These are phyloP conservation scores for Lasioglossum oenotherae DNA, from an alignment of 2,888 invertebrate genomes.

Conservation along the genomic window DNA sequence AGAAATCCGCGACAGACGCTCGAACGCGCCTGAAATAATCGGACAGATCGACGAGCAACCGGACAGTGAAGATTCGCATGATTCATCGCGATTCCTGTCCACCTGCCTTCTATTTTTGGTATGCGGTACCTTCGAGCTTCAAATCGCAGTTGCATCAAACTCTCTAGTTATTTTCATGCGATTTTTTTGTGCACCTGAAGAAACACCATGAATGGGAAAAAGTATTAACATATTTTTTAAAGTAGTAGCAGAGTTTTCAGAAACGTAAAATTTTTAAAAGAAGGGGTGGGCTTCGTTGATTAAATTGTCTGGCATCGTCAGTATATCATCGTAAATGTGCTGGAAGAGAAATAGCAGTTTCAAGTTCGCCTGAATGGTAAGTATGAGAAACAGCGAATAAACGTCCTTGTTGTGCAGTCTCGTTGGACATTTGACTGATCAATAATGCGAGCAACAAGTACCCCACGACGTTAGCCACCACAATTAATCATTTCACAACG, in stretches of 20 bases:
- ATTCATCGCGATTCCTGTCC: background rate
- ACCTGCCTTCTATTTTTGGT: background rate
- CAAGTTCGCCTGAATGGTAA: background rate
- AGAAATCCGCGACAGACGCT: constrained; percentile 1
- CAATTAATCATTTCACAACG: background rate
- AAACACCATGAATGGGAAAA: background rate
- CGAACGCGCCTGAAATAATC: constrained; percentile 6
- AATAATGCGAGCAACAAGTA: constrained; percentile 45
- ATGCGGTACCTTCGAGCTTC: background rate
- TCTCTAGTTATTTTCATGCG: background rate
- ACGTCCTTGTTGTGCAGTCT: background rate
- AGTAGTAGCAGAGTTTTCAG: too few species aligned
- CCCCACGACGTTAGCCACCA: constrained; percentile 3
- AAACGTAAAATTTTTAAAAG: too few species aligned
- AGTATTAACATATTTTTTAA: too few species aligned
- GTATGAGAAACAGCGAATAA: constrained; percentile 6
- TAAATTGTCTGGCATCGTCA: background rate
- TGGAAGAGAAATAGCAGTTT: background rate
- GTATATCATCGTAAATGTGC: background rate
- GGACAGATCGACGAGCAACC: background rate
- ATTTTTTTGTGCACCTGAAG: background rate
- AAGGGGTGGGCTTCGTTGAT: too few species aligned
- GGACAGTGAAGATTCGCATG: background rate
- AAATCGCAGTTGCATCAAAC: background rate
- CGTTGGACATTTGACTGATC: constrained; percentile 20